Conservation (phyloP, 2,888 invertebrate species). For the Epirrhoe alternata region DNA sequence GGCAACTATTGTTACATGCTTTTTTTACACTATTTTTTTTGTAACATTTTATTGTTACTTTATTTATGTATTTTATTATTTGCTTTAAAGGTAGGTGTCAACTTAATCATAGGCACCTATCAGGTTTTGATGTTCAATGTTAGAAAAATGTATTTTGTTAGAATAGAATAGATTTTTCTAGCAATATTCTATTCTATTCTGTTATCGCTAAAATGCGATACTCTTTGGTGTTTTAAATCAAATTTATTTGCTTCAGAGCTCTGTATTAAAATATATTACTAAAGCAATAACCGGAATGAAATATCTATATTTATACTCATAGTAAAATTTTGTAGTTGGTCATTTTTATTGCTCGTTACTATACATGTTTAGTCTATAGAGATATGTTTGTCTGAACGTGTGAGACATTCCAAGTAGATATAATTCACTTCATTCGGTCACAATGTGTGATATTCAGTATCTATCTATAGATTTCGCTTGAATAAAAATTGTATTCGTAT, state of each 20-base stretch:
- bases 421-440: conserved; percentile 50
- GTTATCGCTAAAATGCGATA: conserved; percentile 16
- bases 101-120: conserved; percentile 3
- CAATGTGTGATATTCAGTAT: conserved; percentile 64
- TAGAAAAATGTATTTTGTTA: conserved; percentile 17
- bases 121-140: conserved; percentile 22
- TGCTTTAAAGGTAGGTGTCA: conserved; percentile 35
- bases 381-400: conserved; percentile 27
- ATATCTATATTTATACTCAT: conserved; percentile 24
- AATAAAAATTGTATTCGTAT: conserved; percentile 72
- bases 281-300: conserved; percentile 26
- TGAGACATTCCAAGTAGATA: conserved; percentile 50
- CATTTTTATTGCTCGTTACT: conserved; percentile 34
- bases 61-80: conserved; percentile 20
- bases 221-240: conserved; percentile 12
- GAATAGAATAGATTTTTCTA: too few species aligned
- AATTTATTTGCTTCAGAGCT: conserved; percentile 15
- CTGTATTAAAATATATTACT: conserved; percentile 10
- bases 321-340: conserved; percentile 17
- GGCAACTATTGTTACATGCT: conserved; percentile 35
- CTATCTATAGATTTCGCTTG: conserved; percentile 71
- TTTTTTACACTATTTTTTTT: conserved; percentile 10
- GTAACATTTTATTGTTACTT: conserved; percentile 21
- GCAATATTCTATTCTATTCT: too few species aligned
- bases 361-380: conserved; percentile 23